phyloP scores from a whole-genome alignment of 2,888 invertebrate species.

The Ectemnius cavifrons region DNA sequence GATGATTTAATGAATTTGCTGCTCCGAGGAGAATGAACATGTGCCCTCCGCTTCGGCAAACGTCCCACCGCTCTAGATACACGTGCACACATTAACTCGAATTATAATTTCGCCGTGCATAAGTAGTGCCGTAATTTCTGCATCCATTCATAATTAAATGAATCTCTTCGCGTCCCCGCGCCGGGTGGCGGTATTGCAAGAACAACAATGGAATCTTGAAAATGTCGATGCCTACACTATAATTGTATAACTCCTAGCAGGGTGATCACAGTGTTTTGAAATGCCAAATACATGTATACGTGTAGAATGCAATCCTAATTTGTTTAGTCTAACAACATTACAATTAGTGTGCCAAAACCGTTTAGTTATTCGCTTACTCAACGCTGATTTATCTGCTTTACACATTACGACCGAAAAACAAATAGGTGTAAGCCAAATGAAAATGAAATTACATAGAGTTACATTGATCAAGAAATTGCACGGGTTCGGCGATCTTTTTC shows the following conservation, averaged over 20 bases:
- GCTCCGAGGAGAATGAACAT: neutral
- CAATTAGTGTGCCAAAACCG: constrained; percentile 38
- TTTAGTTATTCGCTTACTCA: constrained; percentile 46
- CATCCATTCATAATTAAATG: constrained; percentile 4
- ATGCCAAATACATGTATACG: too few species aligned
- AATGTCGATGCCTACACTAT: too few species aligned
- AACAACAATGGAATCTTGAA: too few species aligned
- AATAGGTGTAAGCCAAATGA: constrained; percentile 40
- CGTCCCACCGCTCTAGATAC: neutral
- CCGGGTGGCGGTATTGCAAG: too few species aligned
- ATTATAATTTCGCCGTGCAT: neutral
- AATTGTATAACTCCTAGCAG: too few species aligned
- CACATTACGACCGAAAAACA: constrained; percentile 10
- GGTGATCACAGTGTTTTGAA: too few species aligned
- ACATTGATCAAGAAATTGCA: constrained; percentile 48
- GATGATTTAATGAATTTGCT: constrained; percentile 52
- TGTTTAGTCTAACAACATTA: constrained; percentile 38
- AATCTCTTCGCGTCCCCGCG: too few species aligned
- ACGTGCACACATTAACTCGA: neutral
- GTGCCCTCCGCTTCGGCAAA: constrained; percentile 14
- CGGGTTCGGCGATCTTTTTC: constrained; percentile 45
- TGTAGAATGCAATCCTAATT: constrained; percentile 2
- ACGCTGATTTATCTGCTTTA: constrained; percentile 28
- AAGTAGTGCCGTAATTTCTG: constrained; percentile 1
- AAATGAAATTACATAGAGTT: constrained; percentile 57